phyloP scores from a whole-genome alignment of 2,113 vertebrate species.

The Cynoglossus semilaevis region DNA sequence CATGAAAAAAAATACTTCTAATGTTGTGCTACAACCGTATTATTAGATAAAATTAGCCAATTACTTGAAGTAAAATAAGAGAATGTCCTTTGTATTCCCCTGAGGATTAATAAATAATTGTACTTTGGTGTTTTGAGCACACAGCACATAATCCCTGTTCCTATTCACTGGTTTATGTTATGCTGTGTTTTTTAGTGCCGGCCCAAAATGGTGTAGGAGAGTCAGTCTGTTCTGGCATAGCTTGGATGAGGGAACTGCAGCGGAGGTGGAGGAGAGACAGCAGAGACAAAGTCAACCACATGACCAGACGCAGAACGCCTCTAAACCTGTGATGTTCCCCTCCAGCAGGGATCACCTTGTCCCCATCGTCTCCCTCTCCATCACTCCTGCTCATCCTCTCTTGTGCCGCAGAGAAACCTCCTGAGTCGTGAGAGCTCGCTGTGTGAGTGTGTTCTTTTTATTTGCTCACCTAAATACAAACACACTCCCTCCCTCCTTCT shows the following conservation, averaged over 20 bases:
- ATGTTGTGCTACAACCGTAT: no score
- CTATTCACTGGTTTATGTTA: not conserved
- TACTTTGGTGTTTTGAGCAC: no score
- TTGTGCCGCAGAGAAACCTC: constrained; percentile 31
- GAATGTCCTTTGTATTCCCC: no score
- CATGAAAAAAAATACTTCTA: no score
- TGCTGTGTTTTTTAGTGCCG: constrained; percentile 27
- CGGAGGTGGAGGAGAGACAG: constrained; percentile 28
- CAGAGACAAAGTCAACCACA: constrained; percentile 44
- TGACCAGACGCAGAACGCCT: constrained; percentile 44
- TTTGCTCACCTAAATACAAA: constrained; percentile 3
- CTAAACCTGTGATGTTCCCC: constrained; percentile 56
- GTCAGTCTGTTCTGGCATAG: constrained; percentile 15
- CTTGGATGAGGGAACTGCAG: constrained; percentile 28
- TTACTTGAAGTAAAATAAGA: no score
- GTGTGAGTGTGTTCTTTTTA: constrained; percentile 11
- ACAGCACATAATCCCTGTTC: no score
- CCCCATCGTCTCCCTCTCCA: constrained; percentile 37
- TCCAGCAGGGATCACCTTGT: constrained; percentile 64
- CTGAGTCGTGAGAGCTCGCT: constrained; percentile 47
- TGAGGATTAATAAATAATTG: no score
- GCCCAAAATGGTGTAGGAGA: constrained; percentile 24
- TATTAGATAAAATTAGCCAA: no score
- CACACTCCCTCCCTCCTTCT: not conserved
- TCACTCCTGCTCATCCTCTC: constrained; percentile 46